Evolutionary conservation across 2,113 vertebrate species (phyloP).

Genomic region (Gulo gulo): DNA sequence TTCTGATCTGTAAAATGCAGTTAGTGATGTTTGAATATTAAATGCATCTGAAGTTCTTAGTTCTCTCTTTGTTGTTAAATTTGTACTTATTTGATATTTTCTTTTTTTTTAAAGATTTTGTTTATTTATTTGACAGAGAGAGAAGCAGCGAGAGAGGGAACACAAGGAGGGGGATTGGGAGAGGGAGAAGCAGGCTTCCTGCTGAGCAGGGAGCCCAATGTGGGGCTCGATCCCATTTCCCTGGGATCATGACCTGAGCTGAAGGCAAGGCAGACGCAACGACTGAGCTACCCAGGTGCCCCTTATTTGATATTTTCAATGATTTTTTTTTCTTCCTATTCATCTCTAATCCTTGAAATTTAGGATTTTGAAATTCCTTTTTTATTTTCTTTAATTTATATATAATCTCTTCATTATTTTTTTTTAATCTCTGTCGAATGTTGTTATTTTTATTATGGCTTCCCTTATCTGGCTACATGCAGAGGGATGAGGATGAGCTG

Average conservation of each 20-base stretch:
- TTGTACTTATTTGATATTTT: background rate
- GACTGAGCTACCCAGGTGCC: too few species aligned
- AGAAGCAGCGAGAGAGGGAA: too few species aligned
- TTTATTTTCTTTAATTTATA: background rate
- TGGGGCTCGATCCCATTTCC: too few species aligned
- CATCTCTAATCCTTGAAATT: background rate
- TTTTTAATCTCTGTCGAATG: background rate
- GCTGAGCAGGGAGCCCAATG: too few species aligned
- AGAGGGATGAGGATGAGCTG: background rate
- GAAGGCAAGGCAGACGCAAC: too few species aligned
- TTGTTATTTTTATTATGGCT: background rate
- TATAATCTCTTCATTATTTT: background rate
- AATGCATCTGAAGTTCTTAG: background rate
- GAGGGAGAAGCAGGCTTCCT: too few species aligned
- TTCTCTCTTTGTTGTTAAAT: background rate
- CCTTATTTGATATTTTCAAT: background rate
- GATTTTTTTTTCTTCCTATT: background rate
- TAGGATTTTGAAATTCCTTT: background rate
- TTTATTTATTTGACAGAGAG: background rate
- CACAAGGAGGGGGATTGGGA: too few species aligned
- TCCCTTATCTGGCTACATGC: background rate
- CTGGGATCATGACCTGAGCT: too few species aligned
- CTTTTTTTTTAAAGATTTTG: background rate
- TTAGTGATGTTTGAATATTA: background rate
- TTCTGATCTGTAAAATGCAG: background rate